These are phyloP conservation scores for Tiliacea citrago DNA, from an alignment of 2,888 invertebrate species.

Conservation along the genomic window DNA sequence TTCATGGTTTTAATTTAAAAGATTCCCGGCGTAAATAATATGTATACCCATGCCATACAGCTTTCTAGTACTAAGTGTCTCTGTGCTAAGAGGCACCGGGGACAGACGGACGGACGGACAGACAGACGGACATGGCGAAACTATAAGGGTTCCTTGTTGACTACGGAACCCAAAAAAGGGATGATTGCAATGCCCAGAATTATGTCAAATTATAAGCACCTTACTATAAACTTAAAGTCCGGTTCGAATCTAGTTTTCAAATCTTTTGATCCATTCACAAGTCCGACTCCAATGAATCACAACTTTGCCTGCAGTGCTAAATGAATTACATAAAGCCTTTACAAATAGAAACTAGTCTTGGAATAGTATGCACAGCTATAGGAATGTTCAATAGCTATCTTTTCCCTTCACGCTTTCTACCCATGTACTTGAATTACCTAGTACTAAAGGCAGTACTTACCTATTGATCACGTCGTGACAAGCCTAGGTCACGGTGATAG, in stretches of 20 bases:
- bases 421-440: slow-evolving; percentile 3
- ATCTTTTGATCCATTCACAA: slow-evolving; percentile 2
- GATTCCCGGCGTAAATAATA: no score
- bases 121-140: no score
- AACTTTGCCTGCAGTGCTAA: neutral
- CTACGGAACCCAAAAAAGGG: no score
- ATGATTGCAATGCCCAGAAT: neutral
- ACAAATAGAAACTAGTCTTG: slow-evolving; percentile 10
- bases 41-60: no score
- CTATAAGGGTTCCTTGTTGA: no score
- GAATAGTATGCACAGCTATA: slow-evolving; percentile 9
- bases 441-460: slow-evolving; percentile 18
- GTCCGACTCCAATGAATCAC: slow-evolving; percentile 3
- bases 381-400: slow-evolving; percentile 22
- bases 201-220: neutral
- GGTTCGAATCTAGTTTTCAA: slow-evolving; percentile 1
- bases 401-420: slow-evolving; percentile 43
- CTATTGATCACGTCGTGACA: slow-evolving; percentile 17
- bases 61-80: no score
- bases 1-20: no score
- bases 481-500: neutral
- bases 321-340: slow-evolving; percentile 17
- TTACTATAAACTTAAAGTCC: neutral
- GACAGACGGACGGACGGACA: no score
- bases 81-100: no score